Conservation (phyloP, 2,888 invertebrate genomes). For the Meghimatium bilineatum region DNA sequence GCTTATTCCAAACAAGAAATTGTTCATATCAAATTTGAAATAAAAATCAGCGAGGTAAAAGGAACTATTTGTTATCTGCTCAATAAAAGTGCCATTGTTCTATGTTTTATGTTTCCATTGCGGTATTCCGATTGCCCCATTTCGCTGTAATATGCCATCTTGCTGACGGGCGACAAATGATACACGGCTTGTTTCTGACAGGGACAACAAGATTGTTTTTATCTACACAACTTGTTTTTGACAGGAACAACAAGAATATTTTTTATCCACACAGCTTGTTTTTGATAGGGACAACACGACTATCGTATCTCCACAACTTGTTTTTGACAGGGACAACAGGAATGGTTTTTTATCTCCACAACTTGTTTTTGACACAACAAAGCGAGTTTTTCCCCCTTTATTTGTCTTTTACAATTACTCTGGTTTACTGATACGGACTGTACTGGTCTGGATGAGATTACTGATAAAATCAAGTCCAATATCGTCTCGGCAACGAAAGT, state of each 20-base stretch:
- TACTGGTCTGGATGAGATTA: no score
- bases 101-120: not conserved
- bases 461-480: no score
- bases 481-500: no score
- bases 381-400: no score
- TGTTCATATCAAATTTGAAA: constrained; percentile 21
- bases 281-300: no score
- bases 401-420: no score
- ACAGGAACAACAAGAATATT: no score
- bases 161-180: not conserved
- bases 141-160: not conserved
- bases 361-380: no score
- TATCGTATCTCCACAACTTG: no score
- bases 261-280: no score
- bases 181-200: not conserved
- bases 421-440: no score
- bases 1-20: constrained; percentile 13
- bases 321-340: not conserved
- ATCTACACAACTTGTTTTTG: no score
- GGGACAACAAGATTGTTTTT: not conserved
- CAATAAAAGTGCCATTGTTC: constrained; percentile 24
- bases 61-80: constrained; percentile 27
- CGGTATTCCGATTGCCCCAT: not conserved
- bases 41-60: constrained; percentile 11
- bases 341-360: not conserved